Base-by-base conservation (phyloP, 2,113 vertebrate species). In the Onychostruthus taczanowskii region DNA sequence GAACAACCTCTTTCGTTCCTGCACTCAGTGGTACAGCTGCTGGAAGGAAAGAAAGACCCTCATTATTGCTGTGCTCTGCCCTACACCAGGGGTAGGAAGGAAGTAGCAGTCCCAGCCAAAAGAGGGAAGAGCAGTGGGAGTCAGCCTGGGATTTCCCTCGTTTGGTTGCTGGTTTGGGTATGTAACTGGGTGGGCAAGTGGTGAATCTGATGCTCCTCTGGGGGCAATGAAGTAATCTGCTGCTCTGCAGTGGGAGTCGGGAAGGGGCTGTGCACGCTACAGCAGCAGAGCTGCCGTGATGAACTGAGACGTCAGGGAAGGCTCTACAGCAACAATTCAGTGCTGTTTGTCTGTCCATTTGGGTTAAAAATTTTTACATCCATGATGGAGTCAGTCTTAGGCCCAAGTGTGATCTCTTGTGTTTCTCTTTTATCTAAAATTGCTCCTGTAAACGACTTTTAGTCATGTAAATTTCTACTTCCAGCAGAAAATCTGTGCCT, bases 111-210 rank as follows among this genome's bases (percentile, higher is more conserved):
- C 26, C 26, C 7, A 12, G 33, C 11, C 49, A 26, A 31, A 78
- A 69, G 33, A 31, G 26, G 27, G 22, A 24, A 39, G 59, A 77
- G 31, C 10, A 70, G 44, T 18, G 35, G 47, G 73, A 73, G 12
- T 13, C 28, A 49, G 43, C 43, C 33, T 47, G 2, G 1, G 13
- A 17, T 55, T 64, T 59, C 56, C 11, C 35, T 86, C 9, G 1
- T 20, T 33, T 50, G 33, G 9, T 33, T 30, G 49, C 59, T 55
- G 43, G 5, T 67, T 55, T 41, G 11, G 52, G 33, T 37, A 6
- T 0, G 0, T 16, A 63, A 53, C 18, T 18, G 52, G 47, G 28
- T 41, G 84, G 78, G 56, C 35, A 59, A 66, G 18, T 9, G 50
- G 13, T 1, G 9, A 66, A 37, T 46, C 20, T 53, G 35, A 24